Base-by-base conservation (phyloP, 92 coral and sea anemone genomes). In the Bergia sp. region DNA sequence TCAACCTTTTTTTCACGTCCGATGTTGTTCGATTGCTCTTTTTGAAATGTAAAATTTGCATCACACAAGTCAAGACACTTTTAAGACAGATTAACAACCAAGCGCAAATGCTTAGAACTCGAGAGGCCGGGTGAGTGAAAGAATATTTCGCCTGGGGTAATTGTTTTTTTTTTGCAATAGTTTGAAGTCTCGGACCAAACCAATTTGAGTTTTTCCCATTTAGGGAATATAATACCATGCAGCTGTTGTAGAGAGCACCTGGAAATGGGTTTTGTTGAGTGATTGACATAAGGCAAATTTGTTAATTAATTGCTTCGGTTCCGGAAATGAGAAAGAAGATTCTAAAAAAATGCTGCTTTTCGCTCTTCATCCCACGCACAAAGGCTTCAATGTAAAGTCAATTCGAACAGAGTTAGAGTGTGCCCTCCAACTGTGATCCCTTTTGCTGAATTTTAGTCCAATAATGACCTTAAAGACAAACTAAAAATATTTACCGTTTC, bases 291-390 rank as follows among this genome's bases (percentile, higher is more conserved):
- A 85, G 89, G 90, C 91, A 96, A 97, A 97, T 96, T 96, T 94
- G 98, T 95, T 97, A 97, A 97, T 97, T 95, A 97, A 95, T 95
- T 94, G 98, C 97, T 89, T 93, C 91, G 91, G 94, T 93, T 95
- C 99, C 99, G 99, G 99, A 97, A 97, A 97, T 97, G 99, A 97
- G 98, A 96, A 97, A 92, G 84, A 89, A 89, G 94, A 91, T 87
- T 95, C 96, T 92, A 91, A 90, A 95, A 94, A 95, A 91, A 88
- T 90, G 93, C 91, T 82, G 93, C 94, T 89, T 93, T 90, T 90
- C 91, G 74, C 65, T 74, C 77, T 76, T 61, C 89, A 69, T 84
- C 98, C 95, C 98, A 94, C 98, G 96, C 95, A 89, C 98, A 95
- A 84, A 67, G 77, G 47, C 74, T 45, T 8, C 77, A 84, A 71